Evolutionary conservation across 2,888 invertebrate species (phyloP).

Genomic region (Melikaiella ostensackeni): DNA sequence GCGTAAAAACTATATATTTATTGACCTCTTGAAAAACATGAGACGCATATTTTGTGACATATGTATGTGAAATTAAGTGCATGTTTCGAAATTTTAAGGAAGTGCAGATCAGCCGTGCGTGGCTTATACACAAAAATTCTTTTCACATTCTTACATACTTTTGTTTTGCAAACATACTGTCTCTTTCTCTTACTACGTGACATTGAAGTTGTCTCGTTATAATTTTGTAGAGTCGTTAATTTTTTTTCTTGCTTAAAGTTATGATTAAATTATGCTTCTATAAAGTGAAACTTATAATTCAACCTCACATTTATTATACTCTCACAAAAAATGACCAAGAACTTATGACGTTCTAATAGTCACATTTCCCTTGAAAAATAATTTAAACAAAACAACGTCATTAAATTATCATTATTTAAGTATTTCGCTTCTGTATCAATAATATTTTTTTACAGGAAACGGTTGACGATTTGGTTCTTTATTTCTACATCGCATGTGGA

Average conservation of each 20-base stretch:
- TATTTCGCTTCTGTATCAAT: too few relatives aligned
- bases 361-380: neutral
- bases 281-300: neutral
- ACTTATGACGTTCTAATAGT: neutral
- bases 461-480: constrained; percentile 62
- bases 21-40: neutral
- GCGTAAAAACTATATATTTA: constrained; percentile 2
- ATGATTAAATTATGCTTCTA: neutral
- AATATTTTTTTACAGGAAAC: constrained; percentile 60
- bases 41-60: neutral
- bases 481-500: constrained; percentile 69
- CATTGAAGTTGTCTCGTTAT: constrained; percentile 18
- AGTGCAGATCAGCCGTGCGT: neutral
- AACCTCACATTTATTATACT: neutral
- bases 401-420: neutral
- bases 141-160: neutral
- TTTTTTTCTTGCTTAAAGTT: constrained; percentile 7
- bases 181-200: neutral
- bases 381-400: neutral
- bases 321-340: neutral
- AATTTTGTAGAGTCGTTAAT: neutral
- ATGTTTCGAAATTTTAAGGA: constrained; percentile 17
- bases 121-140: neutral
- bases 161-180: neutral
- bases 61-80: constrained; percentile 2